Evolutionary conservation across 2,888 invertebrate genomes (phyloP), one percentile per base, ranked within the genome.

Genomic region (Drosophila macrospina): DNA sequence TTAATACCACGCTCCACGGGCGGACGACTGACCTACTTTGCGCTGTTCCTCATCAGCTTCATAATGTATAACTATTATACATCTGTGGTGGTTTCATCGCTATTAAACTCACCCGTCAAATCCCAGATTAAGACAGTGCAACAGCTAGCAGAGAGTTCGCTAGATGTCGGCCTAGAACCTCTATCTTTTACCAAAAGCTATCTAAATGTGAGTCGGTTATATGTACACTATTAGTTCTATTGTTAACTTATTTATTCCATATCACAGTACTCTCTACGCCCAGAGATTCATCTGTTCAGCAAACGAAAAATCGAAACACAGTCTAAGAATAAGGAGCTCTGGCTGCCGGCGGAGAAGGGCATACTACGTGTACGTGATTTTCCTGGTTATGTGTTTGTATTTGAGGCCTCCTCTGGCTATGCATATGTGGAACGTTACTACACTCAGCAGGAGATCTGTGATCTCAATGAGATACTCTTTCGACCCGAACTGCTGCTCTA

Each of bases 31-130:
- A 84, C 74, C 0, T 90, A 89, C 34, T 79, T 91, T 6, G 72
- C 85, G 0, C 61, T 91, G 1, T 77, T 90, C 0, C 55, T 90
- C 2, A 83, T 91, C 5, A 90, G 93, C 4, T 93, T 93, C 78
- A 92, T 93, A 60, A 89, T 95, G 56, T 94, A 94, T 80, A 94
- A 94, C 11, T 94, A 94, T 11, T 95, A 94, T 80, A 94, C 95
- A 0, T 95, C 95, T 0, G 93, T 93, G 79, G 94, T 95, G 61
- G 94, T 95, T 0, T 94, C 94, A 0, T 91, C 94, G n/a, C 89
- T 95, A 11, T 93, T 94, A 63, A 93, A 94, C 0, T 93, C 94
- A 0, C 93, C 94, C 0, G 91, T 93, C 1, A 93, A 93, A 55
- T 91, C 92, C 0, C 74, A 80, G 48, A 93, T 95, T 11, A 93